These are phyloP conservation scores for Amphimedon queenslandica DNA, from an alignment of 37 sponge, comb jelly and placozoan genomes.

Conservation along the genomic window DNA sequence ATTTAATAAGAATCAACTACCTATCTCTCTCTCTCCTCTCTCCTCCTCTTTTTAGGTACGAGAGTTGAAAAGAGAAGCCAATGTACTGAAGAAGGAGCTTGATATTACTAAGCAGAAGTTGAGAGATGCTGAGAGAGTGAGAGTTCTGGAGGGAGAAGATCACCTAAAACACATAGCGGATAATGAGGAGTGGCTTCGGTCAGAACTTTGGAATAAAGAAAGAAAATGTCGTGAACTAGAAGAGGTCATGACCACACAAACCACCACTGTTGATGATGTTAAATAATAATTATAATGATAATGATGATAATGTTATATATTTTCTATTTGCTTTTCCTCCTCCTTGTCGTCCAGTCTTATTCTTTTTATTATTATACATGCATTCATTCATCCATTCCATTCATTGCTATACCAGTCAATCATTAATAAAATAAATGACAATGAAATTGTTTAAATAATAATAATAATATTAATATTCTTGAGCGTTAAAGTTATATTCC, in stretches of 20 bases:
- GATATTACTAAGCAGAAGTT: not conserved
- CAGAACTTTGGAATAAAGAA: not conserved
- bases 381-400: no score
- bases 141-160: not conserved
- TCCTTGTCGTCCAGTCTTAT: no score
- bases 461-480: no score
- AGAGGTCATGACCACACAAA: not conserved
- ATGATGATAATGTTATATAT: no score
- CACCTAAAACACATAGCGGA: not conserved
- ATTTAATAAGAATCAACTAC: not conserved
- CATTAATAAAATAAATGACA: no score
- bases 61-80: not conserved
- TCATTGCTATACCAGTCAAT: no score
- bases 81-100: not conserved
- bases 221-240: not conserved
- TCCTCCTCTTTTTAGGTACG: not conserved
- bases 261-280: no score
- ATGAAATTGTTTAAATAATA: no score
- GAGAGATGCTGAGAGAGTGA: not conserved
- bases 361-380: no score
- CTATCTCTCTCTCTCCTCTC: not conserved
- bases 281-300: no score
- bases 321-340: no score
- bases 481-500: no score
- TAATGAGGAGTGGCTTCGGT: not conserved